These are phyloP conservation scores for Ahaetulla prasina DNA, from an alignment of 2,113 vertebrate species.

Conservation along the genomic window DNA sequence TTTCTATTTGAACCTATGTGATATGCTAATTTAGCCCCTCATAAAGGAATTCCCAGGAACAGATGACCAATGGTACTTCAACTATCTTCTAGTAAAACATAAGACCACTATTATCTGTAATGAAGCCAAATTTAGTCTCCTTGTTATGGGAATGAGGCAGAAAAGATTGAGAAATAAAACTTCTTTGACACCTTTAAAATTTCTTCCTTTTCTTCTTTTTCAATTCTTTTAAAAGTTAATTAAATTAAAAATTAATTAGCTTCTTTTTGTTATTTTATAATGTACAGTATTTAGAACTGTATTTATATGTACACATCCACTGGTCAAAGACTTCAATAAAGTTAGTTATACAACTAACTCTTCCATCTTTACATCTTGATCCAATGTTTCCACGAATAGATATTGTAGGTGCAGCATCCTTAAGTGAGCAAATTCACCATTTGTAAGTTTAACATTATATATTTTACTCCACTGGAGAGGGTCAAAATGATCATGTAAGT, in stretches of 20 bases:
- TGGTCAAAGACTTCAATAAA: background rate
- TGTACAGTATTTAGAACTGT: background rate
- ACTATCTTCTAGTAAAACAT: background rate
- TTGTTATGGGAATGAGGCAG: background rate
- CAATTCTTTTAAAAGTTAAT: background rate
- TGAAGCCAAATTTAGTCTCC: background rate
- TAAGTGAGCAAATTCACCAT: background rate
- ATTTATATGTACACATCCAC: background rate
- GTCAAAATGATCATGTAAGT: background rate
- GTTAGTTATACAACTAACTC: background rate
- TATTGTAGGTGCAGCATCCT: background rate
- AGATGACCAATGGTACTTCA: background rate
- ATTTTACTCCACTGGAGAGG: background rate
- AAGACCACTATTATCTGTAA: background rate
- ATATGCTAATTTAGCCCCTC: background rate
- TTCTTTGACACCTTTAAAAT: background rate
- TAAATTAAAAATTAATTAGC: background rate
- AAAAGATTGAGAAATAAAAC: background rate
- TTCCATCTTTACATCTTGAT: background rate
- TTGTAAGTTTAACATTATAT: background rate
- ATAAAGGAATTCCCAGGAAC: background rate
- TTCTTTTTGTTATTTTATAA: background rate
- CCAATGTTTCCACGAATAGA: background rate
- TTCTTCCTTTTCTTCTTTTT: background rate
- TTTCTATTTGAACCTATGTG: background rate